Base-by-base conservation (phyloP, 2,113 vertebrate species). In the Archocentrus centrarchus region DNA sequence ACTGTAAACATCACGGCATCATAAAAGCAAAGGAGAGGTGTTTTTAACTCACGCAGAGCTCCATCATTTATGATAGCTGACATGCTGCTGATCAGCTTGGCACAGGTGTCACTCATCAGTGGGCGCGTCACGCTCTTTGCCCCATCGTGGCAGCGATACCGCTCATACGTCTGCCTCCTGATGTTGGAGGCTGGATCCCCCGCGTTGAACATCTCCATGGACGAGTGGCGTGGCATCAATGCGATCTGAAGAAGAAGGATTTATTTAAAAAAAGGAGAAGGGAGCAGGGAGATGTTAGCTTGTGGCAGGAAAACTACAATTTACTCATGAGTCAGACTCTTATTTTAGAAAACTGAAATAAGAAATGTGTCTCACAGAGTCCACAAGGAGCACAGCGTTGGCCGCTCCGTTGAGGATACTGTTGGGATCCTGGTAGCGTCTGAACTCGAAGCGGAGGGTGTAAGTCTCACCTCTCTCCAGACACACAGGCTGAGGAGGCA, bases 171-270 rank as follows among this genome's bases (percentile, higher is more conserved):
- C 89, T 97, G 93, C 58, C 92, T 97, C 75, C 97, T 96, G 58
- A 88, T 91, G 76, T 95, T 91, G 17, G 98, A 96, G 4, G 94
- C 81, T 0, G 95, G 84, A 60, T 99, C 97, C 0, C 97, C 98
- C 0, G 95, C 95, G 0, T 94, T 97, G 88, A 99, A 99, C 96
- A 99, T 98, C 91, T 99, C 98, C 92, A 99, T 90, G 2, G 96
- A 96, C 59, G 96, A 95, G 88, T 97, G 96, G 5, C 92, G 97
- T 3, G 98, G 98, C 86, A 99, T 87, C 47, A 99, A 89, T 17
- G 97, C 96, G 2, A 99, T 94, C 98, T 99, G 84, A 1, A 11
- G 63, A 2, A 4, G n/a, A 35, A 32, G 64, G 62, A n/a, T 39
- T 41, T 10, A 66, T 18, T 68, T 27, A 18, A 70, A 32, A 58